Percentiles rank a stretch among this genome's conserved stretches.
These are phyloP conservation scores for Leptestheria dahalacensis DNA, from an alignment of 1,140 invertebrate genomes.

Conservation along the genomic window DNA sequence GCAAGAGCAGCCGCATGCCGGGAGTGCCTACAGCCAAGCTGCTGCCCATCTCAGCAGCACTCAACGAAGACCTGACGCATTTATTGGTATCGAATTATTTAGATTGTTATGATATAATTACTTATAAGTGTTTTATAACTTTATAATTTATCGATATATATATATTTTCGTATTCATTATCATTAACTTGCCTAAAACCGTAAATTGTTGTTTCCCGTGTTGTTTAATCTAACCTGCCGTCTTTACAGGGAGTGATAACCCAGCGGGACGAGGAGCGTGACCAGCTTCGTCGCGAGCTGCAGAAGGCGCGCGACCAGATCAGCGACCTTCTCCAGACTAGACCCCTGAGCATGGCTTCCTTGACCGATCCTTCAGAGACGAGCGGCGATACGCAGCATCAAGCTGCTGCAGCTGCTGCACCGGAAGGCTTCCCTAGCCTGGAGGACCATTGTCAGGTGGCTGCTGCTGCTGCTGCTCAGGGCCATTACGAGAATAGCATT, in stretches of 20 bases:
- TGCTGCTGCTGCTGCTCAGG: neutral
- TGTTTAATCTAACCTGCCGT: slow-evolving; percentile 4
- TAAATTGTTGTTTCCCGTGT: neutral
- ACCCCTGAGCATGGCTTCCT: no score
- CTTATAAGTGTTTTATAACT: slow-evolving; percentile 16
- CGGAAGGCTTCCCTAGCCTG: no score
- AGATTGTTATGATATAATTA: neutral
- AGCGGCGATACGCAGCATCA: no score
- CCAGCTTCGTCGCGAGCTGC: slow-evolving; percentile 49
- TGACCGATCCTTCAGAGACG: no score
- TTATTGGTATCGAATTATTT: slow-evolving; percentile 33
- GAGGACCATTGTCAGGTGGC: no score
- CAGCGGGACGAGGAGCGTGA: slow-evolving; percentile 58
- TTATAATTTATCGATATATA: neutral
- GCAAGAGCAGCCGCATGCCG: slow-evolving; percentile 28
- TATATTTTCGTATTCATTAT: slow-evolving; percentile 4
- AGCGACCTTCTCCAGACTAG: neutral
- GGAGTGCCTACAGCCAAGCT: slow-evolving; percentile 35
- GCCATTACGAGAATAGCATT: neutral
- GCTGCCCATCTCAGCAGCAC: slow-evolving; percentile 33
- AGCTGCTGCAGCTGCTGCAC: no score
- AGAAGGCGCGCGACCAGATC: slow-evolving; percentile 50
- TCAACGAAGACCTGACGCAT: slow-evolving; percentile 40
- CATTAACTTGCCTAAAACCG: no score
- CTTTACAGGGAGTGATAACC: slow-evolving; percentile 47